Evolutionary conservation across 2,888 invertebrate genomes (phyloP).

Genomic region (Sarcophaga subvicina): DNA sequence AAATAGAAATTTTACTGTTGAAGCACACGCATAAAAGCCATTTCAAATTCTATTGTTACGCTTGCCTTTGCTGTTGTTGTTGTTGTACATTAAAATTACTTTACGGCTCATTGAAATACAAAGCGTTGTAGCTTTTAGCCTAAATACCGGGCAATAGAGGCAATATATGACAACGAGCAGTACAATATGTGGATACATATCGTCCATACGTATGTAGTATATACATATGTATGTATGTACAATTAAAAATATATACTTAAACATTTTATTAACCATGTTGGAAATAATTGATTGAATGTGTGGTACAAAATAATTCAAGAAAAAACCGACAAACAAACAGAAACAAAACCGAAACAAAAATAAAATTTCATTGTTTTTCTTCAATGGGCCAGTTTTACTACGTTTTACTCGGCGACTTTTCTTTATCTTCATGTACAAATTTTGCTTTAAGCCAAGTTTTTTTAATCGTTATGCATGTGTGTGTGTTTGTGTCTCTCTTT

Average conservation of each 20-base stretch:
- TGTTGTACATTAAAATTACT: conserved; percentile 37
- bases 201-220: neutral
- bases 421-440: neutral
- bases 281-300: neutral
- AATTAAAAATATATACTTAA: neutral
- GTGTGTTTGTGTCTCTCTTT: too few species aligned
- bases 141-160: conserved; percentile 45
- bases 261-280: neutral
- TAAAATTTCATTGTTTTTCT: neutral
- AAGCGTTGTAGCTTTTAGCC: conserved; percentile 47
- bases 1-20: neutral
- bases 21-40: neutral
- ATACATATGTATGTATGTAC: neutral
- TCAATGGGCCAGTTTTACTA: neutral
- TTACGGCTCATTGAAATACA: conserved; percentile 42
- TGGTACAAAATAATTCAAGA: neutral
- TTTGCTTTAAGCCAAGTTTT: neutral
- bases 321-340: neutral
- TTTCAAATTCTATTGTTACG: neutral
- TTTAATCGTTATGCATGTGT: neutral
- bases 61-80: neutral
- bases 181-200: neutral
- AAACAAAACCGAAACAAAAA: neutral
- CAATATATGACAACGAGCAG: neutral
- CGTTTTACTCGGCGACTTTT: neutral